Percentiles rank a stretch among this genome's conserved stretches.
These are phyloP conservation scores for Drosophila equinoxialis DNA, from an alignment of 1,140 invertebrate genomes.

Conservation along the genomic window DNA sequence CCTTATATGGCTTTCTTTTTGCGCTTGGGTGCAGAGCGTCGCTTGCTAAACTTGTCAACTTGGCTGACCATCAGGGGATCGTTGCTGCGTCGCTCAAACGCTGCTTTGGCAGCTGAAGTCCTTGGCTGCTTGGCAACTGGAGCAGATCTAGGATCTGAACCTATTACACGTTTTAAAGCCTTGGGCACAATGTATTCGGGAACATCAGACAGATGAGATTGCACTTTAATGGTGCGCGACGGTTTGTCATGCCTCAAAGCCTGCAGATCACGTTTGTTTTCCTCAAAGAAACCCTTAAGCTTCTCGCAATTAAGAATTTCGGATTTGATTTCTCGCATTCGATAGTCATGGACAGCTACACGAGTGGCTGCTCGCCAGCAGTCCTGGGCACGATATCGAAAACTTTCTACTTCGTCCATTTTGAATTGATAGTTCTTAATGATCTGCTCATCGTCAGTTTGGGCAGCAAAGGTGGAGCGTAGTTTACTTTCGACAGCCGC, in stretches of 20 bases:
- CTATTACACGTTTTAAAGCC: constrained; percentile 87
- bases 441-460: constrained; percentile 59
- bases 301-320: constrained; percentile 97
- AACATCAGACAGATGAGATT: constrained; percentile 94
- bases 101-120: constrained; percentile 54
- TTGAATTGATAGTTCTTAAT: constrained; percentile 94
- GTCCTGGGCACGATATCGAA: constrained; percentile 96
- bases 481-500: constrained; percentile 91
- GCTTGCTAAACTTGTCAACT: constrained; percentile 68
- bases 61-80: constrained; percentile 81
- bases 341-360: constrained; percentile 95
- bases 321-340: constrained; percentile 97
- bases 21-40: constrained; percentile 29
- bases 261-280: constrained; percentile 95
- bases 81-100: constrained; percentile 71
- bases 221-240: constrained; percentile 92
- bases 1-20: constrained; percentile 37
- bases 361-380: constrained; percentile 96
- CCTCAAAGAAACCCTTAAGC: constrained; percentile 97
- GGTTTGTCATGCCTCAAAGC: constrained; percentile 96
- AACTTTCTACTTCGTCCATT: constrained; percentile 97
- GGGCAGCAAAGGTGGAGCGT: constrained; percentile 84
- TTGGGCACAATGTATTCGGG: constrained; percentile 96
- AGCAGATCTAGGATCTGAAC: constrained; percentile 69
- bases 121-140: constrained; percentile 64